Evolutionary conservation across 1,140 invertebrate genomes (phyloP), one percentile per base, ranked within the genome.

Genomic region (Zaprionus davidi): DNA sequence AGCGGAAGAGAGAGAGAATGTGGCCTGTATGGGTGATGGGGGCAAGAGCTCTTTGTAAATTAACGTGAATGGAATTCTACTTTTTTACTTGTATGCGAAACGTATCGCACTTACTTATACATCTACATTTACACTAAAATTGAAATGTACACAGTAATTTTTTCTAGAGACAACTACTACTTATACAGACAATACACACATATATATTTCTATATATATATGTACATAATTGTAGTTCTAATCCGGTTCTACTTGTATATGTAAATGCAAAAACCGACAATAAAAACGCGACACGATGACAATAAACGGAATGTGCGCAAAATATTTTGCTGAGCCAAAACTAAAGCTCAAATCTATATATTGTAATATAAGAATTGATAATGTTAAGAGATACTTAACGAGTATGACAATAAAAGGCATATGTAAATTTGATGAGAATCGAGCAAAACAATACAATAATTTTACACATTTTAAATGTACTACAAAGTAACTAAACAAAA

Each of bases 391-490:
- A 56, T 75, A 68, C 44, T 78, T 75, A 75, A 71, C 49, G 78
- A 78, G 81, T 76, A 84, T 85, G 84, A 88, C 85, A 88, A 90
- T 90, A 85, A 90, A 44, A 78, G 28, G 70, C 51, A 79, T 71
- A 76, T 79, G 76, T 56, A 74, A 90, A 65, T 84, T 66, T 82
- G 53, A 78, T 28, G 62, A 44, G 57, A 26, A 53, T 57, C 71
- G 68, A 53, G 56, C 24, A 64, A 83, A 81, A 81, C 59, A 81
- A 87, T 76, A 87, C 73, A 81, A 85, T 79, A 81, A 76, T 84
- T 88, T 82, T 85, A 90, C 74, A 76, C 71, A 85, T 81, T 79
- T 84, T 79, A 70, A 88, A 90, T 88, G 81, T 81, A 84, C 64
- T 78, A 90, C 82, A 59, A 64, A 77, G 20, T 6, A 46, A 56